These are phyloP conservation scores for Lasius platythorax DNA, from an alignment of 2,888 invertebrate species.

Conservation along the genomic window DNA sequence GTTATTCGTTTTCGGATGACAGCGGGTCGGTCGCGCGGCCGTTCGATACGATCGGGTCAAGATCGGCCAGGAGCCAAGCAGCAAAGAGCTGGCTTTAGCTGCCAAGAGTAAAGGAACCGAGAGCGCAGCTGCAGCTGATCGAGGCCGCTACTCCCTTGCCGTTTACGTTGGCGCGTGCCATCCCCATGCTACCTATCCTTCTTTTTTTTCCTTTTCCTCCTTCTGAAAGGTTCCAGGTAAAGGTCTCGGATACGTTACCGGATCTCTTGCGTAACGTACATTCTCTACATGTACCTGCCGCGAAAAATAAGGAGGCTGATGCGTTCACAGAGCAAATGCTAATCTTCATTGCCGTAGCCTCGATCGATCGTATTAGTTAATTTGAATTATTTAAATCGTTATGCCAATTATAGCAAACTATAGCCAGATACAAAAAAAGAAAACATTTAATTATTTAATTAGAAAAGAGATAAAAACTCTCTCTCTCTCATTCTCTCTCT, in stretches of 20 bases:
- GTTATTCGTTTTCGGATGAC: constrained; percentile 77
- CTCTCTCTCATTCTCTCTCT: background rate
- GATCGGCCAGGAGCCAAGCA: constrained; percentile 74
- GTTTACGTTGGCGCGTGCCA: constrained; percentile 77
- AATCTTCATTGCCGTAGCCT: background rate
- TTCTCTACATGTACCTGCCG: constrained; percentile 71
- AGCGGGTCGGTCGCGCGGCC: constrained; percentile 68
- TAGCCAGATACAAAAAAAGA: background rate
- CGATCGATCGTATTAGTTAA: background rate
- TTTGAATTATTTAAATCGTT: background rate
- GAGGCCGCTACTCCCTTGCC: constrained; percentile 70
- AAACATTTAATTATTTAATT: constrained; percentile 3
- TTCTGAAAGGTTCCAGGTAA: constrained; percentile 76
- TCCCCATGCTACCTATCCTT: constrained; percentile 68
- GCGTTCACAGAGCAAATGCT: constrained; percentile 7
- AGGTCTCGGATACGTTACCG: constrained; percentile 76
- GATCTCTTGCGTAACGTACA: constrained; percentile 79
- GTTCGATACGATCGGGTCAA: constrained; percentile 79
- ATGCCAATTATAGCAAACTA: background rate
- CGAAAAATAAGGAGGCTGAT: constrained; percentile 38
- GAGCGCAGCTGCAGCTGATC: constrained; percentile 76
- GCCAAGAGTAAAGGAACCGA: constrained; percentile 72
- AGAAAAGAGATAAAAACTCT: background rate
- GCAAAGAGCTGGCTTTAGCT: constrained; percentile 66
- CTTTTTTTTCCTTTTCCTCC: constrained; percentile 58